Evolutionary conservation across 2,888 invertebrate genomes (phyloP).

Genomic region (Melanotus villosus): DNA sequence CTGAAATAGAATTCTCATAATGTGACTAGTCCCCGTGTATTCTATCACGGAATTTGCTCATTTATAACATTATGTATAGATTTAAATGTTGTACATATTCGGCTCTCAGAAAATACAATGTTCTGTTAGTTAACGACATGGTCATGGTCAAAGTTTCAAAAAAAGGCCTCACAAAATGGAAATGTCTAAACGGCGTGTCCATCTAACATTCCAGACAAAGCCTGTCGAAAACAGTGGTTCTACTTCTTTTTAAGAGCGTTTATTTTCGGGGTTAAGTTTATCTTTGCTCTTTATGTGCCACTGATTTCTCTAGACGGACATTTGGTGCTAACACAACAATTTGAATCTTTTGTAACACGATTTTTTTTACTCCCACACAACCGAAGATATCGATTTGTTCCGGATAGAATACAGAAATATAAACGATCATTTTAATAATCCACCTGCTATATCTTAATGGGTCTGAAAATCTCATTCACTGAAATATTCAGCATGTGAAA

Average conservation of each 20-base stretch:
- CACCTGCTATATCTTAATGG: slow-evolving; percentile 3
- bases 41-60: slow-evolving; percentile 15
- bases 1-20: background rate
- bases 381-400: background rate
- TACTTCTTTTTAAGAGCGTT: background rate
- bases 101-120: background rate
- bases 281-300: slow-evolving; percentile 14
- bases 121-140: slow-evolving; percentile 2
- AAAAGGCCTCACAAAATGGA: no score
- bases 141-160: background rate
- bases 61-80: background rate
- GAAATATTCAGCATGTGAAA: slow-evolving; percentile 7
- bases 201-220: slow-evolving; percentile 11
- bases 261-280: slow-evolving; percentile 11
- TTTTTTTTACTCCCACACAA: background rate
- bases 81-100: slow-evolving; percentile 5
- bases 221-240: slow-evolving; percentile 6
- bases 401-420: no score
- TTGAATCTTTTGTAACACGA: background rate
- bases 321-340: background rate
- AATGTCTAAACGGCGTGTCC: background rate
- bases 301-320: background rate
- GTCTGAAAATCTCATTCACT: background rate
- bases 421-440: background rate
- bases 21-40: background rate